These are phyloP conservation scores for Tapirus indicus DNA, from an alignment of 2,797 vertebrate genomes.

Conservation along the genomic window DNA sequence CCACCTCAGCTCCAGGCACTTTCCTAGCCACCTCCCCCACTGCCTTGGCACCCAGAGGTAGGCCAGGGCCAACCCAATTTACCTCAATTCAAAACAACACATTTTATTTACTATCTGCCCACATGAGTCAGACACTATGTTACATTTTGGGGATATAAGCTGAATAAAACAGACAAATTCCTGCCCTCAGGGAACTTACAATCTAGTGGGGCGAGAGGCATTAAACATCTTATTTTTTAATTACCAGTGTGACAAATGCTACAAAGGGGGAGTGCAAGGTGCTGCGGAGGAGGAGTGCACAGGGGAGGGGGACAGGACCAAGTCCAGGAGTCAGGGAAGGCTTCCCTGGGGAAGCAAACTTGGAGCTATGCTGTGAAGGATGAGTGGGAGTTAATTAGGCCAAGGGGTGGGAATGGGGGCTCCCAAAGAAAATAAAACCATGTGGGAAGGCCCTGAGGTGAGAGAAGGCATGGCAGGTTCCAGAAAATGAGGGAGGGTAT, in stretches of 20 bases:
- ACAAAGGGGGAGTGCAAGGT: background rate
- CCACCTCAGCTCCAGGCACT: conserved; percentile 89
- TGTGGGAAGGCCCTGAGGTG: background rate
- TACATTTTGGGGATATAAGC: conserved; percentile 42
- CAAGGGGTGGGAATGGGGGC: background rate
- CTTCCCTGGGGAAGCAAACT: background rate
- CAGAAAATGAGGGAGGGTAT: background rate
- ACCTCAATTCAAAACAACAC: conserved; percentile 70
- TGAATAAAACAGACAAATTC: conserved; percentile 50
- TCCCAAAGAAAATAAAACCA: background rate
- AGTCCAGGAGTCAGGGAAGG: background rate
- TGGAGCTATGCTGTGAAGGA: background rate
- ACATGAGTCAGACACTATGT: background rate
- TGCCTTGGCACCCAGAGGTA: conserved; percentile 75
- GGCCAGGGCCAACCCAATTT: conserved; percentile 57
- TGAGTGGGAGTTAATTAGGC: background rate
- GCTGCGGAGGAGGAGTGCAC: background rate
- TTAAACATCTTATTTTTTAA: conserved; percentile 53
- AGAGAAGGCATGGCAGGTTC: background rate
- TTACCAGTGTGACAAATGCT: background rate
- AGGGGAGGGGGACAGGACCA: background rate
- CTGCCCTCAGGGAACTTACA: conserved; percentile 78
- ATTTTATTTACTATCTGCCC: conserved; percentile 67
- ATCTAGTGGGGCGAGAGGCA: background rate
- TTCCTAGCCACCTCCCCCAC: conserved; percentile 19